These are phyloP conservation scores for Protomyctophum bolini DNA, from an alignment of 2,113 vertebrate species.

Conservation along the genomic window DNA sequence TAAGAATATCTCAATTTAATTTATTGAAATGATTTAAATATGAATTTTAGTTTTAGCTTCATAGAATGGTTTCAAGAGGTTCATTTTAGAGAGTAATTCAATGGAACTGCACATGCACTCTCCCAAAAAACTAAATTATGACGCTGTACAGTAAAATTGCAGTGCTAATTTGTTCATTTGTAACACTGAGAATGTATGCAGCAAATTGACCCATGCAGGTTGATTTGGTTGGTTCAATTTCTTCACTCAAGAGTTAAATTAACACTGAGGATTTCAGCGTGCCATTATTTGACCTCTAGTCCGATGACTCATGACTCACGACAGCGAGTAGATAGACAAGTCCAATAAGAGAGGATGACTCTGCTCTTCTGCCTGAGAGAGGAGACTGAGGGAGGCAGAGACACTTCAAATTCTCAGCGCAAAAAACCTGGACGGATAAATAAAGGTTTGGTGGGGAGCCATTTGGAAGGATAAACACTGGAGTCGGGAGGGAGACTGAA, in stretches of 20 bases:
- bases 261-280: background rate
- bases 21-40: background rate
- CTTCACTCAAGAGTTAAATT: too few species aligned
- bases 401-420: constrained; percentile 34
- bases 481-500: constrained; percentile 48
- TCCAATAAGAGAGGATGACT: constrained; percentile 10
- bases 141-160: background rate
- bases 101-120: background rate
- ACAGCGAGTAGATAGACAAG: constrained; percentile 24
- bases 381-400: constrained; percentile 25
- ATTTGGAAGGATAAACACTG: constrained; percentile 66
- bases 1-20: background rate
- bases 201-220: too few species aligned
- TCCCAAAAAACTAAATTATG: constrained; percentile 8
- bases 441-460: constrained; percentile 57
- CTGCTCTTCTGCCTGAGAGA: constrained; percentile 8
- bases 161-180: too few species aligned
- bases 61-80: background rate
- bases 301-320: constrained; percentile 14
- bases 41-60: background rate
- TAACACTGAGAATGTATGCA: too few species aligned
- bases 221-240: too few species aligned
- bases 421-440: constrained; percentile 44
- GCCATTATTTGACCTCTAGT: constrained; percentile 28
- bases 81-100: background rate